Base-by-base conservation (phyloP, 2,797 vertebrate genomes). In the Chelon labrosus region DNA sequence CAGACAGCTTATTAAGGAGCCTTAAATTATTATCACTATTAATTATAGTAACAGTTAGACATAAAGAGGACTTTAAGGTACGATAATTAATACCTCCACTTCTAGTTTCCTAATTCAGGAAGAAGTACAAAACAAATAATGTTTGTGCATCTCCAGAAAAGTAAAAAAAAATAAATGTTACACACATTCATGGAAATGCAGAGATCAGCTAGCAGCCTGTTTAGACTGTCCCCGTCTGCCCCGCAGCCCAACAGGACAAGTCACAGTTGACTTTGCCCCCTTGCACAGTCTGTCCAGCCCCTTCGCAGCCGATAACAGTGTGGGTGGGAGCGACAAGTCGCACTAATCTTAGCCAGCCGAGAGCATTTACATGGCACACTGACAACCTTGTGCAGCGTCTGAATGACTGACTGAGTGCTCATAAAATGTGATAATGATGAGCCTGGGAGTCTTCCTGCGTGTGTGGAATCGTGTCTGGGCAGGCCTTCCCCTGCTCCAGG, bases 361-460 rank as follows among this genome's bases (percentile, higher is more conserved):
- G 54, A 85, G 82, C 82, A 76, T 89, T 88, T 87, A 86, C 80
- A 88, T 79, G 85, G 83, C 81, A 77, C 72, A 42, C 74, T 82
- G 88, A 90, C 87, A 86, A 50, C 84, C 68, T 72, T 39, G 82
- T 49, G 72, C 81, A 82, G 73, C 22, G 67, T 68, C 78, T 85
- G 83, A 88, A 59, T 70, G 76, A 90, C 78, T 78, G 80, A 82
- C 53, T 70, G 82, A 87, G 83, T 61, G 88, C 82, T 89, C 85
- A 85, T 90, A 87, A 91, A 90, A 92, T 83, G 90, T 88, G 90
- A 85, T 91, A 88, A 90, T 88, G 85, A 90, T 85, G 85, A 91
- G 83, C 81, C 66, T 59, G 82, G 79, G 89, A 87, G 87, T 87
- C 76, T 70, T 88, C 71, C 71, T 19, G 70, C 17, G 61, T 77